Conservation (phyloP, 2,888 invertebrate genomes). For the Sceliomorpha sp. region DNA sequence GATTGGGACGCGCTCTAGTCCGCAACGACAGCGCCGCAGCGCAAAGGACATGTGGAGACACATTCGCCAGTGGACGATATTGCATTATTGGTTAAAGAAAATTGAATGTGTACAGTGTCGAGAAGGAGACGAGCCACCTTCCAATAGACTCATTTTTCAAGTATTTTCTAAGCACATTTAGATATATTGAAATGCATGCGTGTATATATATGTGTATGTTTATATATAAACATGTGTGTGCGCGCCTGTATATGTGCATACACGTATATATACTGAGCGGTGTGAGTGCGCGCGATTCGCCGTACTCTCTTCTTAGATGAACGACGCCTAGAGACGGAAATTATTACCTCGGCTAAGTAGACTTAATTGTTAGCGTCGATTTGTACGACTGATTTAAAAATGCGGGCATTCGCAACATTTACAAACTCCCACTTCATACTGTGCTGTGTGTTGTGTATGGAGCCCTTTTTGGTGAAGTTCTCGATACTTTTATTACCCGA, state of each 20-base stretch:
- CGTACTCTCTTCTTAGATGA: slow-evolving; percentile 41
- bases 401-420: slow-evolving; percentile 68
- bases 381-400: slow-evolving; percentile 59
- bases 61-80: slow-evolving; percentile 49
- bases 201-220: slow-evolving; percentile 37
- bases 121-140: slow-evolving; percentile 70
- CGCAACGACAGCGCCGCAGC: slow-evolving; percentile 57
- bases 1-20: slow-evolving; percentile 66
- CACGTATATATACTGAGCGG: slow-evolving; percentile 10
- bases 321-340: slow-evolving; percentile 22
- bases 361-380: slow-evolving; percentile 53
- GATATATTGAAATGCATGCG: slow-evolving; percentile 58
- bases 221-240: too few species aligned
- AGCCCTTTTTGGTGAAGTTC: slow-evolving; percentile 1
- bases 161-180: slow-evolving; percentile 78
- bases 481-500: too few species aligned
- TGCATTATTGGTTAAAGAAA: slow-evolving; percentile 48
- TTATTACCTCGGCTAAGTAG: slow-evolving; percentile 48
- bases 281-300: slow-evolving; percentile 27
- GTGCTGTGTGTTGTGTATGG: slow-evolving; percentile 36
- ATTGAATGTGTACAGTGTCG: slow-evolving; percentile 71
- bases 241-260: slow-evolving; percentile 14
- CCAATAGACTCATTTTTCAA: slow-evolving; percentile 77
- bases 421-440: slow-evolving; percentile 69
- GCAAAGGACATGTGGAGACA: slow-evolving; percentile 27